Base-by-base conservation (phyloP, 2,113 vertebrate species). In the Halichoeres trimaculatus region DNA sequence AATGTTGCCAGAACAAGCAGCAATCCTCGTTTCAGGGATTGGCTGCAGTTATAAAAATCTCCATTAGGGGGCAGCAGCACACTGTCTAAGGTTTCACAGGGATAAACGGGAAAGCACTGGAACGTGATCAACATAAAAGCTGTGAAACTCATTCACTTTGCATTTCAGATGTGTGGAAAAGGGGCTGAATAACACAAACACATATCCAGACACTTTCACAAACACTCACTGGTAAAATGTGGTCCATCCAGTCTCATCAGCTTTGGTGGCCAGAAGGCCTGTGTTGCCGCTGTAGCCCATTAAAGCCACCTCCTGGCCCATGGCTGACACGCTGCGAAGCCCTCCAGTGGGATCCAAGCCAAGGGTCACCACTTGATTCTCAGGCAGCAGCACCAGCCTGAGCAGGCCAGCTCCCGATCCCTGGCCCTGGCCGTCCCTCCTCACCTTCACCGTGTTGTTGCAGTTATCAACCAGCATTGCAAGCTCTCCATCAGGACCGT, bases 141-240 rank as follows among this genome's bases (percentile, higher is more conserved):
- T 19, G 45, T 41, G 19, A 64, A 45, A 22, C 40, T 62, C 57
- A 38, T 81, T 48, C 3, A 58, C 48, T 54, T 73, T 80, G 20
- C 20, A 59, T 65, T 76, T 71, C 52, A 48, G 16, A 58, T 3
- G 16, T 17, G 20, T 17, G 48, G 45, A 51, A 52, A 62, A 48
- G 26, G 8, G 5, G 2, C 23, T 17, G 24, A 54, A 61, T 47
- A 4, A 56, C 10, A 78, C 66, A 76, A 23, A 41, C 30, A 45
- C 40, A 69, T 40, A 75, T 16, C 47, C 58, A 80, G 19, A 72
- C 36, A 61, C 30, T 41, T 16, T 60, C 22, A n/a, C 41, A 30
- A 55, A 94, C 94, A 95, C 97, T 99, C 94, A 99, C 98, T 98
- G 96, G 89, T 98, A 99, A 94, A 99, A 99, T 9, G 95, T 98